phyloP scores from a whole-genome alignment of 1,140 invertebrate species.

The Dreissena polymorpha region DNA sequence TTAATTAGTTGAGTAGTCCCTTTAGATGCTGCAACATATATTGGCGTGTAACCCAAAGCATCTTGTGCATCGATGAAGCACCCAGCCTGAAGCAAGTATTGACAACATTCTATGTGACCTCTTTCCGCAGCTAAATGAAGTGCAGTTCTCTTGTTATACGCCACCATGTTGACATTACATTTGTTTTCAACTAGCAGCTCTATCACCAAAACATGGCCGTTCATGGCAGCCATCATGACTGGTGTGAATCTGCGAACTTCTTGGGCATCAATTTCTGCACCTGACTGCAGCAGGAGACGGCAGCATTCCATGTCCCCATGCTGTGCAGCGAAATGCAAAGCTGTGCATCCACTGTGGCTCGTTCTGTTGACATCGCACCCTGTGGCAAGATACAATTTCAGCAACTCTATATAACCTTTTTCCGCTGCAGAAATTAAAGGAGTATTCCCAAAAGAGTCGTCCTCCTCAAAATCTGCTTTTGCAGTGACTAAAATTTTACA shows the following conservation, averaged over 20 bases:
- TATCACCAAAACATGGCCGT: conserved; percentile 71
- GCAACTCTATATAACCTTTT: conserved; percentile 91
- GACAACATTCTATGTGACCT: conserved; percentile 81
- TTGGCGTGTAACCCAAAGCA: conserved; percentile 70
- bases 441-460: conserved; percentile 84
- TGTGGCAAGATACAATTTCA: conserved; percentile 88
- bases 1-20: conserved; percentile 67
- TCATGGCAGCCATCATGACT: conserved; percentile 76
- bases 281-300: conserved; percentile 66
- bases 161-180: conserved; percentile 75
- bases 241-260: conserved; percentile 77
- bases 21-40: conserved; percentile 71
- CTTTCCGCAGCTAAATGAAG: conserved; percentile 78
- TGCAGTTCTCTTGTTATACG: conserved; percentile 76
- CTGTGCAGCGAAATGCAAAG: conserved; percentile 77
- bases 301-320: conserved; percentile 72
- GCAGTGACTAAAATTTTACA: conserved; percentile 81
- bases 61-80: conserved; percentile 74
- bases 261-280: conserved; percentile 75
- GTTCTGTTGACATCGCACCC: conserved; percentile 82
- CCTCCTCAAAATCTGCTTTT: conserved; percentile 74
- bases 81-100: conserved; percentile 80
- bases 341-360: conserved; percentile 76
- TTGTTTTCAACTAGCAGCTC: conserved; percentile 70
- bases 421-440: conserved; percentile 93